Conservation (phyloP, 2,113 vertebrate species). For the Tragulus kanchil region DNA sequence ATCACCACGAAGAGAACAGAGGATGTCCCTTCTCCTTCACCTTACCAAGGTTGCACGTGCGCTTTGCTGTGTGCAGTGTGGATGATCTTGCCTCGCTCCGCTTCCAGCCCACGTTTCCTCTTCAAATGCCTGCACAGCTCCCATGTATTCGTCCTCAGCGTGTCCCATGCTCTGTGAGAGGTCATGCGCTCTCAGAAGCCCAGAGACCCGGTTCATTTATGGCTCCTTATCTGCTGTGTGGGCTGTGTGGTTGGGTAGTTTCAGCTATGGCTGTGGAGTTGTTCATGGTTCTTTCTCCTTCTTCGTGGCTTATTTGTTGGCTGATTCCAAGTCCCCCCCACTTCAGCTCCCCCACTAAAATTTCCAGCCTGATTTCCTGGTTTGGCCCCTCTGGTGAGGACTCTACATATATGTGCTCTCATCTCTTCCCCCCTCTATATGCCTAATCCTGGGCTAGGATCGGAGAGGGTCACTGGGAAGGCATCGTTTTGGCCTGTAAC, state of each 20-base stretch:
- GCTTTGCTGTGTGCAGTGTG: background rate
- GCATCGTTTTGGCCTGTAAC: background rate
- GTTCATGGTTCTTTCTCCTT: background rate
- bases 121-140: background rate
- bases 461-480: background rate
- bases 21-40: rapidly evolving
- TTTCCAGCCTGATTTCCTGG: background rate
- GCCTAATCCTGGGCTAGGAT: background rate
- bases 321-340: rapidly evolving
- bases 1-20: background rate
- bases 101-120: background rate
- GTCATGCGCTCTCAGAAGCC: background rate
- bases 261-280: background rate
- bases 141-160: rapidly evolving
- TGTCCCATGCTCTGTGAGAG: rapidly evolving
- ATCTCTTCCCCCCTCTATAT: background rate
- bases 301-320: background rate
- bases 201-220: background rate
- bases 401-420: background rate
- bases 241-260: background rate
- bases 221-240: background rate
- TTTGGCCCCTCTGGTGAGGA: background rate
- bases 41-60: rapidly evolving
- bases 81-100: background rate
- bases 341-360: background rate